Base-by-base conservation (phyloP, 1,140 invertebrate species). In the Planococcus citri region DNA sequence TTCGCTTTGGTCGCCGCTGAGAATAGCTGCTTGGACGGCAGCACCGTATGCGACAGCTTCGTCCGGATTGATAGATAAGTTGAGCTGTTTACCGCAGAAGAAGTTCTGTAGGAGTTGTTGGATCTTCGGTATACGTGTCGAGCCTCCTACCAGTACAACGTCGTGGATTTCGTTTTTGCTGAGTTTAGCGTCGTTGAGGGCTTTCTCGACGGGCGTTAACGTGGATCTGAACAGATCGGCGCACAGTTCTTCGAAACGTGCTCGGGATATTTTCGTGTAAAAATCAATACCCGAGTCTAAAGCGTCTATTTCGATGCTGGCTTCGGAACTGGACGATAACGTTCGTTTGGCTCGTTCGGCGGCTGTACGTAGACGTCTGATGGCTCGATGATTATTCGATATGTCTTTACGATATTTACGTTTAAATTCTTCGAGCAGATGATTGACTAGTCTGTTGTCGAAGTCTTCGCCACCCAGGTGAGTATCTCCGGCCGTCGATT, bases 381-480 rank as follows among this genome's bases (percentile, higher is more conserved):
- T 72, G 61, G 82, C 80, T 25, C 82, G 73, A 1, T 80, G 73
- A 71, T 83, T 83, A 8, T 73, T 71, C 37, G 74, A 76, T 25
- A 82, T 71, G 70, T 83, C 81, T 72, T 82, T 83, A 33, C 76
- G 77, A 74, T 78, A 81, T 72, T 83, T 83, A 6, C 82, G 75
- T 72, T 82, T 80, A 71, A 84, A 83, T 73, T 84, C 82, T 10
- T 82, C 82, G 2, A 81, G 80, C 8, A 86, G 79, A 76, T 91
- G 87, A 72, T 86, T 87, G 0, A 94, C 90, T 73, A 95, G 79
- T 27, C 90, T 79, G 75, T 86, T 83, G 75, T 92, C 90, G 74
- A 95, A 94, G 76, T 94, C 90, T 78, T 94, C 74, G 1, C 88
- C 88, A 9, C 88, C 88, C 60, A 90, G 79, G 76, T 87, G 87